Conservation (phyloP, 2,888 invertebrate species). For the Amblyjoppa fuscipennis region DNA sequence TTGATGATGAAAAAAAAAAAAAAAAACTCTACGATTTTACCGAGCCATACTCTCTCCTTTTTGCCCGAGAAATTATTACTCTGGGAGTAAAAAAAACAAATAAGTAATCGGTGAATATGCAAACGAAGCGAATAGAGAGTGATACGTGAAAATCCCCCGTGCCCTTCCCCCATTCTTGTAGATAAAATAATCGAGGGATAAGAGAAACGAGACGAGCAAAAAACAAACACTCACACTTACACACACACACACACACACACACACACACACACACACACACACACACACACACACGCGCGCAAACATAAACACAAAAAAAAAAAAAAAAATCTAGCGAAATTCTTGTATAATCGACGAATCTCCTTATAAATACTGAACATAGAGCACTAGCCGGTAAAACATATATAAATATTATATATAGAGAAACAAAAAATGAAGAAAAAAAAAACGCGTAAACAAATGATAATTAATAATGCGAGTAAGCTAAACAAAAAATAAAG, state of each 20-base stretch:
- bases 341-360: constrained; percentile 81
- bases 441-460: constrained; percentile 72
- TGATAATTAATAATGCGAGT: constrained; percentile 69
- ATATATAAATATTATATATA: constrained; percentile 76
- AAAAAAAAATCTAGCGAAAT: constrained; percentile 77
- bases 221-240: neutral
- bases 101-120: constrained; percentile 14
- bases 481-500: constrained; percentile 69
- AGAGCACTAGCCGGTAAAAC: constrained; percentile 53
- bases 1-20: constrained; percentile 31
- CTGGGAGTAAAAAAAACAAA: constrained; percentile 58
- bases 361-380: constrained; percentile 72
- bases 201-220: constrained; percentile 21
- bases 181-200: constrained; percentile 58
- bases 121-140: constrained; percentile 19
- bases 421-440: constrained; percentile 65
- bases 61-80: constrained; percentile 48
- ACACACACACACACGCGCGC: neutral
- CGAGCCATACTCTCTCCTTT: constrained; percentile 11
- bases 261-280: constrained; percentile 10
- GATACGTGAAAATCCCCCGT: constrained; percentile 25
- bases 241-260: neutral
- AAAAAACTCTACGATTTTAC: constrained; percentile 36
- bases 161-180: constrained; percentile 47
- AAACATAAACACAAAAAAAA: constrained; percentile 21